Percentiles rank a stretch among this genome's conserved stretches.
Conservation (phyloP, 2,113 vertebrate species). For the Sula dactylatra region DNA sequence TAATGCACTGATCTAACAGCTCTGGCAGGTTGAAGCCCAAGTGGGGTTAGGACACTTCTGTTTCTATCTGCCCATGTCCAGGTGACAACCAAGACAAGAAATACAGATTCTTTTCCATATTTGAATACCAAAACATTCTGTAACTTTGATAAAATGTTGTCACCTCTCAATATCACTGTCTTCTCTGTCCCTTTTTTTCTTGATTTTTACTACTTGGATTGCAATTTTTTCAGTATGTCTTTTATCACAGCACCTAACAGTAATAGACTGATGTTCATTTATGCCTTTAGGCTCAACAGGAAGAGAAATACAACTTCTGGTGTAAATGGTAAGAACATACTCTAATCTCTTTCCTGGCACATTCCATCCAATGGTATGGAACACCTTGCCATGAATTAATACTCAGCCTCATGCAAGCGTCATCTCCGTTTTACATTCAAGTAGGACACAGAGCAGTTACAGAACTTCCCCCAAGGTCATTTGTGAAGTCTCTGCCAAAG, state of each 20-base stretch:
- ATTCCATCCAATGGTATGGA: background rate
- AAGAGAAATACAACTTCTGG: background rate
- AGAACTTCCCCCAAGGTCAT: slow-evolving; percentile 36
- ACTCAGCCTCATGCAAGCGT: background rate
- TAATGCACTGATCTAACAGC: background rate
- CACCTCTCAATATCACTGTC: background rate
- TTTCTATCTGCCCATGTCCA: background rate
- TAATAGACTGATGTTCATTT: background rate
- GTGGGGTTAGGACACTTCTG: background rate
- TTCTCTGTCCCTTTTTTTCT: background rate
- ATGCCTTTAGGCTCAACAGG: background rate
- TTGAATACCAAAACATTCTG: background rate
- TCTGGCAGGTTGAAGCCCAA: background rate
- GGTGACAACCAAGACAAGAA: background rate
- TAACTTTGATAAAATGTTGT: background rate
- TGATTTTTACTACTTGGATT: background rate
- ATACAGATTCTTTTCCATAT: background rate
- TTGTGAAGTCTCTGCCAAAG: slow-evolving; percentile 12
- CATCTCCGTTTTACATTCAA: background rate
- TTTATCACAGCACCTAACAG: background rate
- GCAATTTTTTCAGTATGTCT: background rate
- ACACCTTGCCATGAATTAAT: background rate
- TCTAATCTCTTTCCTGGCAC: background rate
- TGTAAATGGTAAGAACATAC: background rate
- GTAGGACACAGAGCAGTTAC: background rate